Conservation (phyloP, 2,113 vertebrate genomes). For the Eidolon helvum region DNA sequence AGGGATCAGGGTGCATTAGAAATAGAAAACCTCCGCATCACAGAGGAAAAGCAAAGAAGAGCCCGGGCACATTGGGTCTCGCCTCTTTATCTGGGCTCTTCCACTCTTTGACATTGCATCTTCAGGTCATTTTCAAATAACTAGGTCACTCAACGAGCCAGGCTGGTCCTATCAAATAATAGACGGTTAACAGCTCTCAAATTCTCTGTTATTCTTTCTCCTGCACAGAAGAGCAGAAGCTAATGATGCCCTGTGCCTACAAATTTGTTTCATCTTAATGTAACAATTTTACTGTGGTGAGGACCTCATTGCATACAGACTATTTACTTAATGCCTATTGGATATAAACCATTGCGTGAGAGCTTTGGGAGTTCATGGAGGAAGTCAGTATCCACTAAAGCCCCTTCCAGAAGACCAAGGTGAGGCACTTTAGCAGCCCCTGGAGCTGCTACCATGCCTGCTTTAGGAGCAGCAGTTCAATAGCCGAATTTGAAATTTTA, state of each 20-base stretch:
- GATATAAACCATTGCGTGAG: neutral
- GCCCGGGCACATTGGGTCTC: neutral
- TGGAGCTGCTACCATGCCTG: neutral
- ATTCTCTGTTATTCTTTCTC: neutral
- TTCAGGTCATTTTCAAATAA: neutral
- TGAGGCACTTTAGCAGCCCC: fast-evolving
- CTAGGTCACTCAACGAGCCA: neutral
- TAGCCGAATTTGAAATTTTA: neutral
- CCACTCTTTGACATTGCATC: neutral
- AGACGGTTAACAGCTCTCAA: neutral
- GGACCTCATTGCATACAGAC: neutral
- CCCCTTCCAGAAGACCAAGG: neutral
- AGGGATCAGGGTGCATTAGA: neutral
- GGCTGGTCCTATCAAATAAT: neutral
- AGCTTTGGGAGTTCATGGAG: neutral
- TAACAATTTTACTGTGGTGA: neutral
- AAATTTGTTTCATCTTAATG: neutral
- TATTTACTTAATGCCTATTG: neutral
- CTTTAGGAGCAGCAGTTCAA: neutral
- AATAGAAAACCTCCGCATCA: neutral
- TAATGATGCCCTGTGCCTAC: neutral
- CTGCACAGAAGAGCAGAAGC: neutral
- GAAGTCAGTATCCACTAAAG: neutral
- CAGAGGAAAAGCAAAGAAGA: neutral
- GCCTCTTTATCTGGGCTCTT: neutral